These are phyloP conservation scores for Eptesicus fuscus DNA, from an alignment of 2,113 vertebrate genomes.

Conservation along the genomic window DNA sequence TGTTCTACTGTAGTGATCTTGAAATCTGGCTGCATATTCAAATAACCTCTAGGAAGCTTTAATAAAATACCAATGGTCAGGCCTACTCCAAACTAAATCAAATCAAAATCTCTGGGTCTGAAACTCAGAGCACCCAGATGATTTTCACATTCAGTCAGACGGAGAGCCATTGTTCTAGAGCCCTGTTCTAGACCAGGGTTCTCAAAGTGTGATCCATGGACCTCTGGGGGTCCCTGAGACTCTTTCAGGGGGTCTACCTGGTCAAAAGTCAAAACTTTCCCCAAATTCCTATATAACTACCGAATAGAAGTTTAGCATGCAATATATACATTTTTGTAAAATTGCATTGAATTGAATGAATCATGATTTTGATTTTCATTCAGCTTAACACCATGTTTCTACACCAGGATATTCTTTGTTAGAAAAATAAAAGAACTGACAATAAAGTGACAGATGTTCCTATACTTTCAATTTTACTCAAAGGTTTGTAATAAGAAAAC, in stretches of 20 bases:
- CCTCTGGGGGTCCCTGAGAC: not conserved
- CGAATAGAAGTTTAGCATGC: not conserved
- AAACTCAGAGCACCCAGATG: not conserved
- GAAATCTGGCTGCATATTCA: not conserved
- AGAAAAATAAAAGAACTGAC: not conserved
- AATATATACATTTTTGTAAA: not conserved
- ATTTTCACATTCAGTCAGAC: not conserved
- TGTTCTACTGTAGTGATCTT: not conserved
- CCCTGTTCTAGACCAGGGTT: not conserved
- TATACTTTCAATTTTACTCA: slow-evolving; percentile 19
- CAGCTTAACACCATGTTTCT: not conserved
- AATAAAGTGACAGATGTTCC: not conserved
- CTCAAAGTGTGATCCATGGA: not conserved
- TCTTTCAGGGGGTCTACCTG: not conserved
- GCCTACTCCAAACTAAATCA: not conserved
- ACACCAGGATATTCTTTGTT: not conserved
- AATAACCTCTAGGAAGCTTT: not conserved
- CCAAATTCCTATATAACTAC: not conserved
- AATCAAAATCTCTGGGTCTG: not conserved
- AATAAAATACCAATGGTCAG: not conserved
- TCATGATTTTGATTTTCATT: not conserved
- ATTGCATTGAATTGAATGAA: not conserved
- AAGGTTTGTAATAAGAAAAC: slow-evolving; percentile 19
- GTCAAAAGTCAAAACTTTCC: not conserved
- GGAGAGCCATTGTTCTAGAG: not conserved